These are phyloP conservation scores for Pseudorhiza aurosa DNA, from an alignment of 30 jellyfish, hydroid and myxozoan genomes.

Conservation along the genomic window DNA sequence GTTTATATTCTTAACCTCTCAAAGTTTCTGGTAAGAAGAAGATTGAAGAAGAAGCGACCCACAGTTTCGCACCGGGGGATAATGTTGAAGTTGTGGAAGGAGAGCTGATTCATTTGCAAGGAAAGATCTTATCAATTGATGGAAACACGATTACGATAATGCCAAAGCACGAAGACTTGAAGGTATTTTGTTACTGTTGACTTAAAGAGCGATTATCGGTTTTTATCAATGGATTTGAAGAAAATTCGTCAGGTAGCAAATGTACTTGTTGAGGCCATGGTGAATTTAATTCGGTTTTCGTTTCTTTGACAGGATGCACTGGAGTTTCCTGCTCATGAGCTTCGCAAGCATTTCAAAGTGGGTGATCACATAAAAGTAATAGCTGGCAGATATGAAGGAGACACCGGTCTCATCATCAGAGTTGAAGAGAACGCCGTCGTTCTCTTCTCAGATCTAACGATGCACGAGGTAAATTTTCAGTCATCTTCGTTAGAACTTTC, in stretches of 20 bases:
- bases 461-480: slow-evolving; percentile 77
- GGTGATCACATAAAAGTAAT: slow-evolving; percentile 98
- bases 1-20: slow-evolving; percentile 5
- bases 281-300: no score
- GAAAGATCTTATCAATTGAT: slow-evolving; percentile 83
- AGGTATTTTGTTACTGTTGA: slow-evolving; percentile 25
- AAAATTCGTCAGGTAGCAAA: no score
- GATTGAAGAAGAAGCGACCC: slow-evolving; percentile 78
- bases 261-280: no score
- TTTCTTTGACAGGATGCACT: slow-evolving; percentile 74
- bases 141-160: slow-evolving; percentile 84
- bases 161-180: slow-evolving; percentile 92
- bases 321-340: slow-evolving; percentile 95
- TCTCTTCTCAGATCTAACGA: slow-evolving; percentile 85
- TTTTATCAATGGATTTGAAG: not conserved
- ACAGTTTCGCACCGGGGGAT: slow-evolving; percentile 95
- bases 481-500: no score
- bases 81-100: slow-evolving; percentile 91
- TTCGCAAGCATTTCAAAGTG: slow-evolving; percentile 86
- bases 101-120: slow-evolving; percentile 90
- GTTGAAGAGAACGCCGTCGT: slow-evolving; percentile 83
- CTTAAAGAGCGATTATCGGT: not conserved
- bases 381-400: slow-evolving; percentile 91
- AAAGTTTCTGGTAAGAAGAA: slow-evolving; percentile 68
- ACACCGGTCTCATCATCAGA: slow-evolving; percentile 94